Conservation (phyloP, 2,888 invertebrate species). For the Camptogramma bilineatum region DNA sequence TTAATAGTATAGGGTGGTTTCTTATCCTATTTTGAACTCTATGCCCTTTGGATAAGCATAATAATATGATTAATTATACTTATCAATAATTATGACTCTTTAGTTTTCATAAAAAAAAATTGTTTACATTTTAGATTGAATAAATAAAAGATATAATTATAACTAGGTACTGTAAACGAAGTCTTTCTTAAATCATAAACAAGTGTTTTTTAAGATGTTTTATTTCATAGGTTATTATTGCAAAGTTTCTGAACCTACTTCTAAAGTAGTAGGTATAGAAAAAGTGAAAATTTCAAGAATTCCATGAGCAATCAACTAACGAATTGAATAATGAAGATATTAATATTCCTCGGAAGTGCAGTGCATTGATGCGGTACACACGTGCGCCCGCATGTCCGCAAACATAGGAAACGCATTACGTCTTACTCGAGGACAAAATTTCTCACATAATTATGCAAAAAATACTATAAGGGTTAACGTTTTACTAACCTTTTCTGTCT, state of each 20-base stretch:
- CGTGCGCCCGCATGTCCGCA: constrained; percentile 77
- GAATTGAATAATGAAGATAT: constrained; percentile 15
- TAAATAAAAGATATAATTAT: no score
- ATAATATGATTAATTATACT: no score
- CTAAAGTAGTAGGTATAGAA: no score
- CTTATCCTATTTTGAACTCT: background rate
- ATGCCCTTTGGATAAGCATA: background rate
- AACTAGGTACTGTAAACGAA: no score
- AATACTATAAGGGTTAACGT: constrained; percentile 17
- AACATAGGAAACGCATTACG: constrained; percentile 74
- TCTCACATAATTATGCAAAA: constrained; percentile 31
- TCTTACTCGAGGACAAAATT: constrained; percentile 22
- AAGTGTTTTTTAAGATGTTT: no score
- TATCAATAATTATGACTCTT: no score
- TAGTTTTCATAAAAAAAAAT: no score
- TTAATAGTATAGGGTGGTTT: no score
- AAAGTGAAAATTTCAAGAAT: background rate
- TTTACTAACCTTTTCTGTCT: background rate
- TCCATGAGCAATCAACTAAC: constrained; percentile 2
- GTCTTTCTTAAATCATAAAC: no score
- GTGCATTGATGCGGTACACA: constrained; percentile 58
- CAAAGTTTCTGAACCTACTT: no score
- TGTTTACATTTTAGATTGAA: no score
- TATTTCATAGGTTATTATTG: no score
- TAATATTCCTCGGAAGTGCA: constrained; percentile 53